Conservation (phyloP, 2,888 invertebrate species). For the Cataglyphis livida region DNA sequence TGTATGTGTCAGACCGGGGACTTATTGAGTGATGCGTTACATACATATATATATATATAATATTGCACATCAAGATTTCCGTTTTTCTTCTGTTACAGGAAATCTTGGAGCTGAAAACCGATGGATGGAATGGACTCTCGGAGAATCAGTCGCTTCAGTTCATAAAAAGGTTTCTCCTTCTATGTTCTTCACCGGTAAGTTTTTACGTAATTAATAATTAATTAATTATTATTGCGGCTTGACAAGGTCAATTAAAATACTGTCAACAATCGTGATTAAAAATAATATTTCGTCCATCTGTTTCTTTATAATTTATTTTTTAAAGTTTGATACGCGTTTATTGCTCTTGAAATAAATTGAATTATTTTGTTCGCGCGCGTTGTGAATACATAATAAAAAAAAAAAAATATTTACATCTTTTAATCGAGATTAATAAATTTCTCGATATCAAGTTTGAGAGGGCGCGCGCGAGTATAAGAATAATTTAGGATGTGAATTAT, state of each 20-base stretch:
- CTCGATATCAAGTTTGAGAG: not conserved
- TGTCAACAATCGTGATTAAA: not conserved
- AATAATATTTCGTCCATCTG: not conserved
- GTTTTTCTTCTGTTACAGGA: conserved; percentile 67
- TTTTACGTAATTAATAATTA: not conserved
- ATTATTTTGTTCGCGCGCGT: not conserved
- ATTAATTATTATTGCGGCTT: not conserved
- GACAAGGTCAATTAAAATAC: not conserved
- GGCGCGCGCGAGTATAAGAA: not conserved
- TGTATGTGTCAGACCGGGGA: too few relatives aligned
- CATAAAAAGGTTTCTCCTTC: not conserved
- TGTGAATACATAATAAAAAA: not conserved
- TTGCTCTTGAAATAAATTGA: not conserved
- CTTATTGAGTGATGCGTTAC: too few relatives aligned
- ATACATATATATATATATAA: conserved; percentile 28
- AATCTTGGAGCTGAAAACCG: conserved; percentile 42
- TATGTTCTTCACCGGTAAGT: conserved; percentile 7
- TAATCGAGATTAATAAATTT: not conserved
- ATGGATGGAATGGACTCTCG: conserved; percentile 49
- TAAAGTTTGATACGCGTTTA: not conserved
- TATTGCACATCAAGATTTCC: conserved; percentile 68
- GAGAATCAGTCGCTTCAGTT: not conserved
- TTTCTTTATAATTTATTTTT: not conserved
- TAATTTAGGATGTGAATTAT: not conserved
- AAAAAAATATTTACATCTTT: not conserved